Conservation (phyloP, 2,113 vertebrate genomes). For the Nicator chloris region DNA sequence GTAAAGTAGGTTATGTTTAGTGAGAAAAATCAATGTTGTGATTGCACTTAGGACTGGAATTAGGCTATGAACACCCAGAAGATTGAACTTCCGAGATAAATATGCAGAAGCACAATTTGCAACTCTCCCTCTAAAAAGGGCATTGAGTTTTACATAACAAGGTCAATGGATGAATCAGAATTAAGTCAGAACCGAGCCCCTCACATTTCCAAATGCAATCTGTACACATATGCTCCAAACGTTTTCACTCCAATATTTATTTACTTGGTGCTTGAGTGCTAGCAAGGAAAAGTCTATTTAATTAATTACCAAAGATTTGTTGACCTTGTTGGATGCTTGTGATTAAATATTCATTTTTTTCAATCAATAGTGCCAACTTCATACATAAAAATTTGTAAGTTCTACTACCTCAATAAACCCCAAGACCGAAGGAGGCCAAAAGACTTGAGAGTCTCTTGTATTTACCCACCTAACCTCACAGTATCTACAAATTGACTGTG, state of each 20-base stretch:
- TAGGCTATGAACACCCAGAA: slow-evolving; percentile 41
- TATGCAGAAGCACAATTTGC: slow-evolving; percentile 46
- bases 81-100: slow-evolving; percentile 60
- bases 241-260: background rate
- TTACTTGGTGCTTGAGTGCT: background rate
- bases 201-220: slow-evolving; percentile 12
- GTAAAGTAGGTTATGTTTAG: slow-evolving; percentile 61
- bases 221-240: background rate
- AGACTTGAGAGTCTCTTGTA: background rate
- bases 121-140: slow-evolving; percentile 23
- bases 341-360: slow-evolving; percentile 40
- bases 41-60: slow-evolving; percentile 56
- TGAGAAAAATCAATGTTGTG: slow-evolving; percentile 60
- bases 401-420: background rate
- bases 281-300: slow-evolving; percentile 1
- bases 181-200: slow-evolving; percentile 14
- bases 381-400: background rate
- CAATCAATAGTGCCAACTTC: slow-evolving; percentile 20
- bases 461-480: background rate
- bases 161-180: slow-evolving; percentile 43
- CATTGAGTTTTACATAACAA: slow-evolving; percentile 57
- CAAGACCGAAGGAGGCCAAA: background rate
- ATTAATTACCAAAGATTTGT: background rate
- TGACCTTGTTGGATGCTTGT: background rate
- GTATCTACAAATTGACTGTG: background rate